Evolutionary conservation across 1,140 invertebrate species (phyloP), one percentile per base, ranked within the genome.

Genomic region (Zaprionus camerounensis): DNA sequence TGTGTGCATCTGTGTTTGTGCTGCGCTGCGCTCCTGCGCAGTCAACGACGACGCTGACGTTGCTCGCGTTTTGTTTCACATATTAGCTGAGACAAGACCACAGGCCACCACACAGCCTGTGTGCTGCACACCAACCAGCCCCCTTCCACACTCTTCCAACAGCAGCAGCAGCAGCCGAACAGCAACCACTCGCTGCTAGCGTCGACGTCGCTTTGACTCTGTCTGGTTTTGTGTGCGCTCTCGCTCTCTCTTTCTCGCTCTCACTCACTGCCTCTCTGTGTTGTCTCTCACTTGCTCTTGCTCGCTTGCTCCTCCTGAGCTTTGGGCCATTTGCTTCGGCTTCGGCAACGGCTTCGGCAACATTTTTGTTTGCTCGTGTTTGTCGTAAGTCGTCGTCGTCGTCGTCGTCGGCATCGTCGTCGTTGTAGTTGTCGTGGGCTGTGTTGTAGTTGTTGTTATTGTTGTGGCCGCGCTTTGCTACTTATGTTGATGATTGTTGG

Each of bases 401-500:
- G 71, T 70, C 26, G 62, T 57, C 46, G 74, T 59, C 28, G 28
- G 28, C 28, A 7, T 64, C 12, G 34, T 44, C 62, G 71, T 67
- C 36, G 71, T 69, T 53, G 31, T 34, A 34, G 31, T 34, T 34
- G 80, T 80, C 74, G 78, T 80, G 64, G 70, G 64, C 56, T 73
- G 62, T 67, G 71, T 34, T 55, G 31, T 44, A 41, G 64, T 63
- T 34, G 58, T 31, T 76, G 56, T 36, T 71, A 66, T 76, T 78
- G 78, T 69, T 80, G 74, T 79, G 73, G 73, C 77, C 73, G 77
- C 77, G 76, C 76, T 78, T 77, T 80, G 78, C 84, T 88, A 90
- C 84, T 87, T 87, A 87, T 87, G 84, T 80, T 84, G 78, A 85
- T 85, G 82, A 85, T 80, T 86, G 83, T 84, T 86, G 83, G 82